Conservation (phyloP, 2,888 invertebrate genomes). For the Camponotus fellah region DNA sequence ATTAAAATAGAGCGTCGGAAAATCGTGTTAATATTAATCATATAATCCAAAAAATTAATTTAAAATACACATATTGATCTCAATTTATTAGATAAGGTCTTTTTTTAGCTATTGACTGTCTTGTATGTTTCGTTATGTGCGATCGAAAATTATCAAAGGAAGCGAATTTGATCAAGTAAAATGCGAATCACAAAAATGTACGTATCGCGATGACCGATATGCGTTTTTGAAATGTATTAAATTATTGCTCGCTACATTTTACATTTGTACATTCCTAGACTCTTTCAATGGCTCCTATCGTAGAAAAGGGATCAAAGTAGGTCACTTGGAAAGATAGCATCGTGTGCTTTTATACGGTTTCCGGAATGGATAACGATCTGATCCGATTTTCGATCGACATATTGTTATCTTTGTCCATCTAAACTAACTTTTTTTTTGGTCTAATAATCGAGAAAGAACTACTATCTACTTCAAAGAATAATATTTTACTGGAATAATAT, state of each 20-base stretch:
- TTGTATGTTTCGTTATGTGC: not conserved
- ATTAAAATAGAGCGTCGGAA: not conserved
- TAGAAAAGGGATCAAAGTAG: slow-evolving; percentile 66
- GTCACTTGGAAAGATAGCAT: slow-evolving; percentile 63
- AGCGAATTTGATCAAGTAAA: slow-evolving; percentile 44
- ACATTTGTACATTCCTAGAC: slow-evolving; percentile 46
- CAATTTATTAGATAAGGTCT: not conserved
- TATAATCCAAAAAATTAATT: not conserved
- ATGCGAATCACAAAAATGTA: slow-evolving; percentile 39
- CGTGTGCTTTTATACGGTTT: not conserved
- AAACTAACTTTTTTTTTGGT: not conserved
- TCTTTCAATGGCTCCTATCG: slow-evolving; percentile 52
- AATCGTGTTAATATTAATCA: not conserved
- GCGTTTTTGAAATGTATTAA: slow-evolving; percentile 19
- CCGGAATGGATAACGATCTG: not conserved
- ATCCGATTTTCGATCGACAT: not conserved
- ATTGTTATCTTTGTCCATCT: not conserved
- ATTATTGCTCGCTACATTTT: slow-evolving; percentile 62
- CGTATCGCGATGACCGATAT: slow-evolving; percentile 21
- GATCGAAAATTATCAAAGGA: slow-evolving; percentile 24
- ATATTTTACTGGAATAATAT: not conserved
- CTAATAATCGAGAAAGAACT: not conserved
- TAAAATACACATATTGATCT: not conserved
- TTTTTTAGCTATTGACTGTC: not conserved
- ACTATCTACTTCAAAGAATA: not conserved